Evolutionary conservation across 2,888 invertebrate species (phyloP).

Genomic region (Deroplatys truncata): DNA sequence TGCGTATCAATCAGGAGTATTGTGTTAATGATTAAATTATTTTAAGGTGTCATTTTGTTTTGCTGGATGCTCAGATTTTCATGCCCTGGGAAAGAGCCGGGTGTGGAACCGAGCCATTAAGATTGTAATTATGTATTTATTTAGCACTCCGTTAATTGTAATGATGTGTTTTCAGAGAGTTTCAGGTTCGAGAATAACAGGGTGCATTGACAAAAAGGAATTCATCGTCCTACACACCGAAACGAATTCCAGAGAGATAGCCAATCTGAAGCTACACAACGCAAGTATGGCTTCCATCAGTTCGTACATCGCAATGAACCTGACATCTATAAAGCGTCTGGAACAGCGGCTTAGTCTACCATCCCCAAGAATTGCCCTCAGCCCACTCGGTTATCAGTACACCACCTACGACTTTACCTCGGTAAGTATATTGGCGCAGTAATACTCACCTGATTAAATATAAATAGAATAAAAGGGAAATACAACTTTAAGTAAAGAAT

Average conservation of each 20-base stretch:
- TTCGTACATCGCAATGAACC: conserved; percentile 21
- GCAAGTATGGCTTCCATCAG: conserved; percentile 20
- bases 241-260: conserved; percentile 19
- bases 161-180: conserved; percentile 17
- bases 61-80: too few species aligned
- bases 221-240: conserved; percentile 21
- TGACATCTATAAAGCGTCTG: not conserved
- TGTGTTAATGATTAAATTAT: too few species aligned
- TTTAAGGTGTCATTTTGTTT: too few species aligned
- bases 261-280: conserved; percentile 17
- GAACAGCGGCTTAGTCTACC: conserved; percentile 7
- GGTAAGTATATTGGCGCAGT: not conserved
- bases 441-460: too few species aligned
- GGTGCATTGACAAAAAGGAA: conserved; percentile 28
- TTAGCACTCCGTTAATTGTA: not conserved
- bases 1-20: too few species aligned
- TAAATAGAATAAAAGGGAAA: too few species aligned
- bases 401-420: not conserved
- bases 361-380: not conserved
- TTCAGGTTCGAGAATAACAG: conserved; percentile 22
- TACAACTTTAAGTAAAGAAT: too few species aligned
- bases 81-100: too few species aligned
- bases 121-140: not conserved
- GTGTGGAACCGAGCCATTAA: too few species aligned
- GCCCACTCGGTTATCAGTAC: not conserved